phyloP scores from a whole-genome alignment of 1,140 invertebrate species.

The Dysdera silvatica region DNA sequence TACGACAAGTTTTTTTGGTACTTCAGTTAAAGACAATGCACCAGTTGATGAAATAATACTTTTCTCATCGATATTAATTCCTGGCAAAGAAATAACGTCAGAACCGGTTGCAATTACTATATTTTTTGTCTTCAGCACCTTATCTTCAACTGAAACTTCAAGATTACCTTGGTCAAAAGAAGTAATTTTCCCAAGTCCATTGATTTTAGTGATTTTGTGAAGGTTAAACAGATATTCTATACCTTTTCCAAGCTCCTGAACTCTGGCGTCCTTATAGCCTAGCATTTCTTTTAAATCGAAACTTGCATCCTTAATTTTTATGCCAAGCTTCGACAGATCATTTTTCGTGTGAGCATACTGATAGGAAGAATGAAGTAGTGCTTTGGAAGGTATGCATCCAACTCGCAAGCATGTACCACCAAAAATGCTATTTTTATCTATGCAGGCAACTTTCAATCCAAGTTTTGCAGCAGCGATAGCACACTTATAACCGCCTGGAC shows the following conservation, averaged over 20 bases:
- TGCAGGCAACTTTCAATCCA: background rate
- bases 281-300: background rate
- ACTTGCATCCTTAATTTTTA: background rate
- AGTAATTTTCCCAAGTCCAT: background rate
- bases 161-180: too few relatives aligned
- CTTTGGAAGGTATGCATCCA: background rate
- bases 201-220: background rate
- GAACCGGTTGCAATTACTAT: background rate
- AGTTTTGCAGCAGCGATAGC: background rate
- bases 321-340: background rate
- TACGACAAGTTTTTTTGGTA: conserved; percentile 88
- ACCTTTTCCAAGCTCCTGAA: background rate
- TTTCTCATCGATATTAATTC: conserved; percentile 75
- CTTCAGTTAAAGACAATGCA: conserved; percentile 74
- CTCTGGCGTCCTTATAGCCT: too few relatives aligned
- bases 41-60: conserved; percentile 96
- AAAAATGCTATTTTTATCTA: background rate
- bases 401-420: background rate
- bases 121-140: too few relatives aligned
- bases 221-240: background rate
- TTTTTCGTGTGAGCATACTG: background rate
- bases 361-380: background rate
- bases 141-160: too few relatives aligned
- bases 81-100: background rate
- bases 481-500: background rate